Evolutionary conservation across 2,888 invertebrate species (phyloP).

Genomic region (Schizaphis graminum): DNA sequence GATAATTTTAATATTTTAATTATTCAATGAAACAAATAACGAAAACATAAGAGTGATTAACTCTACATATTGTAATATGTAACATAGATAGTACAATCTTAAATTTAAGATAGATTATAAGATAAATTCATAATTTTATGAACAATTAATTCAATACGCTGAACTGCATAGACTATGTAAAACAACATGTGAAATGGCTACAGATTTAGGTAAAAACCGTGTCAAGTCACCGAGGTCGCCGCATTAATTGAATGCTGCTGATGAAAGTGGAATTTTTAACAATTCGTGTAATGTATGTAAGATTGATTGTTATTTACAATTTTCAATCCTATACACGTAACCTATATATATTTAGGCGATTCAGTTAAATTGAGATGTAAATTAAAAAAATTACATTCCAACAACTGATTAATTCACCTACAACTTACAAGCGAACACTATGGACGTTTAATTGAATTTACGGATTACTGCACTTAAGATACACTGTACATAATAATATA

Average conservation of each 20-base stretch:
- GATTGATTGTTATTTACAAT: not conserved
- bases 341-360: not conserved
- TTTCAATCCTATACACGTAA: not conserved
- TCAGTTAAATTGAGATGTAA: not conserved
- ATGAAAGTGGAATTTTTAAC: constrained; percentile 38
- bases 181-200: not conserved
- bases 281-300: not conserved
- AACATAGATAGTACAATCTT: not conserved
- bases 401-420: not conserved
- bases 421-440: not conserved
- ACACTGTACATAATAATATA: not conserved
- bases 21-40: not conserved
- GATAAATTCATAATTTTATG: not conserved
- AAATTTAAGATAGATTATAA: not conserved
- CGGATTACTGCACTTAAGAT: constrained; percentile 12
- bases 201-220: constrained; percentile 36
- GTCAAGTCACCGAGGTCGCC: not conserved
- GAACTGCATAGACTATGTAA: not conserved
- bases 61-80: not conserved
- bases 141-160: not conserved
- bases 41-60: not conserved
- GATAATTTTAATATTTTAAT: not conserved
- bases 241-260: not conserved
- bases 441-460: constrained; percentile 36
- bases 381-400: constrained; percentile 23